These are phyloP conservation scores for Drosophila paramelanica DNA, from an alignment of 2,888 invertebrate species.

Conservation along the genomic window DNA sequence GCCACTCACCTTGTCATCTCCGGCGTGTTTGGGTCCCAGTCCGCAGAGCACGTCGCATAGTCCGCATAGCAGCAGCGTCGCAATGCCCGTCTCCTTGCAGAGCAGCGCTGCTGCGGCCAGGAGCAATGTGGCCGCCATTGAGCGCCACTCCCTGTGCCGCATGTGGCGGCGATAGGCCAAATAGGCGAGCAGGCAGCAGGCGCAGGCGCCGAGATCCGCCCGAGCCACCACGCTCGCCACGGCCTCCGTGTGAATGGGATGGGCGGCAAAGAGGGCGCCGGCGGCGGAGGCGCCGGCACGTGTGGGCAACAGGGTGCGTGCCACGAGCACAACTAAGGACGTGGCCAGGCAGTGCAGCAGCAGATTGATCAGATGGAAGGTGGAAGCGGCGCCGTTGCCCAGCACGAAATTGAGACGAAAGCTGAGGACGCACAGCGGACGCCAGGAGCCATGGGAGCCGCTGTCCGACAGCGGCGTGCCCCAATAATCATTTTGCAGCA, in stretches of 20 bases:
- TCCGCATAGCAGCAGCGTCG: constrained; percentile 95
- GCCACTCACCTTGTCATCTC: constrained; percentile 86
- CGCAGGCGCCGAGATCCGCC: constrained; percentile 96
- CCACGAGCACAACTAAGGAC: constrained; percentile 91
- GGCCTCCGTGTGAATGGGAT: constrained; percentile 98
- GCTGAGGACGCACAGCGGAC: constrained; percentile 95
- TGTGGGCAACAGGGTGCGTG: constrained; percentile 89
- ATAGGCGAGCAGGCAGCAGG: constrained; percentile 95
- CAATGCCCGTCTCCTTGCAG: constrained; percentile 98
- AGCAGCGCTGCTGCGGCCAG: constrained; percentile 93
- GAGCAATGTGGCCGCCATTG: constrained; percentile 87
- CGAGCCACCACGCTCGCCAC: constrained; percentile 98
- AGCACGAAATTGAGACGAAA: constrained; percentile 93
- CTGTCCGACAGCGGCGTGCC: constrained; percentile 96
- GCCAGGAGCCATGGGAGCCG: constrained; percentile 98
- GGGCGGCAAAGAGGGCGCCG: constrained; percentile 95
- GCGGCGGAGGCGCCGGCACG: constrained; percentile 89
- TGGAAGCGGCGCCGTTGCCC: constrained; percentile 87
- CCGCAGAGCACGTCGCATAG: constrained; percentile 92
- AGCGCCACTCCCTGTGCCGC: constrained; percentile 54
- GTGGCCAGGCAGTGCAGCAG: constrained; percentile 94
- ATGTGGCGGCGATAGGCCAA: constrained; percentile 88
- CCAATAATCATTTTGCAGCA: constrained; percentile 97
- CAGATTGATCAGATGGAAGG: constrained; percentile 94
- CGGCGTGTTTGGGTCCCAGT: constrained; percentile 58